Evolutionary conservation across 2,888 invertebrate species (phyloP).

Genomic region (Parasteatoda lunata): DNA sequence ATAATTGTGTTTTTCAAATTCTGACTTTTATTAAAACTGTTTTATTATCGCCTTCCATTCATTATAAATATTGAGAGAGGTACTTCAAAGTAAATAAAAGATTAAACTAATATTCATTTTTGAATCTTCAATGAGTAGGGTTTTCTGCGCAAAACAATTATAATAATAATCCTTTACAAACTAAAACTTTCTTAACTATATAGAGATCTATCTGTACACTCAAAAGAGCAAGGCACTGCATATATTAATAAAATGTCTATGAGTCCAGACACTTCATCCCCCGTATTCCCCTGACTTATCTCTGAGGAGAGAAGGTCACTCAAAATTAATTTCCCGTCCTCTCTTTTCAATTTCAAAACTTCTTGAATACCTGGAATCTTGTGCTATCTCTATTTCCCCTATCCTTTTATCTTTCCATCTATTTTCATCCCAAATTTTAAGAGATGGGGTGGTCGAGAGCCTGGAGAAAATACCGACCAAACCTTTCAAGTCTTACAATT

Average conservation of each 20-base stretch:
- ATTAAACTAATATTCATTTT: too few relatives aligned
- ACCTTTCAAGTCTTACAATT: neutral
- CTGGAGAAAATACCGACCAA: neutral
- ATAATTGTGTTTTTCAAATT: too few relatives aligned
- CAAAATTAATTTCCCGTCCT: neutral
- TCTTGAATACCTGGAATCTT: neutral
- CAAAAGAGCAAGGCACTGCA: neutral
- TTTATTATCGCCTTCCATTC: too few relatives aligned
- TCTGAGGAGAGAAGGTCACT: neutral
- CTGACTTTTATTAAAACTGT: too few relatives aligned
- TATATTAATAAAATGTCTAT: neutral
- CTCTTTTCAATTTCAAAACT: conserved; percentile 1
- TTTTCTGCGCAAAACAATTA: too few relatives aligned
- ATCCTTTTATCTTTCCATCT: conserved; percentile 1
- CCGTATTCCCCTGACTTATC: neutral
- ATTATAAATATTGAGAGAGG: too few relatives aligned
- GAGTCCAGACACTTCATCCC: neutral
- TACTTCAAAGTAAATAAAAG: too few relatives aligned
- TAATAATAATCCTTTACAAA: too few relatives aligned
- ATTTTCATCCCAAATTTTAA: neutral
- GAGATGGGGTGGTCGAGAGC: neutral
- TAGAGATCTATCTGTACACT: too few relatives aligned
- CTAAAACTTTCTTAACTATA: too few relatives aligned
- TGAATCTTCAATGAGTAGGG: too few relatives aligned
- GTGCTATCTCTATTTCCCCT: neutral